phyloP scores from a whole-genome alignment of 2,113 vertebrate species.

The Ictalurus furcatus region DNA sequence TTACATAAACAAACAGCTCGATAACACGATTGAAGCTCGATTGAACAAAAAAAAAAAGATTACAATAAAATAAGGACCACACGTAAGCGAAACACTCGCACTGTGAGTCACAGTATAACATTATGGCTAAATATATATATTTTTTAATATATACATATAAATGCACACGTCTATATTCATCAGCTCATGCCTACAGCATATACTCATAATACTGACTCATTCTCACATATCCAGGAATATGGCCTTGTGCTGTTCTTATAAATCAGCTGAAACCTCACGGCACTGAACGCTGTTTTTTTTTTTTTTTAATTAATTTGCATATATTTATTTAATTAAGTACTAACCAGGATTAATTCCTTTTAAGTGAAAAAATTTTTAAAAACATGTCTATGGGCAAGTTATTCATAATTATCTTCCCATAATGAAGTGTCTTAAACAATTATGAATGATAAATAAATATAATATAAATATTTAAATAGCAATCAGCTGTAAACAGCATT shows the following conservation, averaged over 20 bases:
- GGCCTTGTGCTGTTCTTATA: neutral
- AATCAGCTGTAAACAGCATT: neutral
- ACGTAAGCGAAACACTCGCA: neutral
- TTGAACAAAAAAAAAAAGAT: neutral
- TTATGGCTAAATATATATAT: neutral
- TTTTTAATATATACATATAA: neutral
- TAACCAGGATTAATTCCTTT: neutral
- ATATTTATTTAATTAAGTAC: neutral
- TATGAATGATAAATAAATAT: neutral
- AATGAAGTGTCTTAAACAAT: neutral
- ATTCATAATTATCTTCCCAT: neutral
- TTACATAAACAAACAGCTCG: too few species aligned
- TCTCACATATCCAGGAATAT: neutral
- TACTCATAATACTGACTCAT: neutral
- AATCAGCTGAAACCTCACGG: neutral
- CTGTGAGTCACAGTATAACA: neutral
- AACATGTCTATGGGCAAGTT: neutral
- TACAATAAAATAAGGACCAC: neutral
- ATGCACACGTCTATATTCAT: neutral
- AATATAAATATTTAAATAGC: neutral
- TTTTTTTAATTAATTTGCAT: neutral
- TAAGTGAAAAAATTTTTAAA: neutral
- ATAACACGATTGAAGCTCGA: too few species aligned
- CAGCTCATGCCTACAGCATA: neutral
- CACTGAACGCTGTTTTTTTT: neutral